A percentile compares a stretch with the other conserved stretches of the same genome.
phyloP scores from a whole-genome alignment of 1,140 invertebrate species.

The Apis laboriosa region DNA sequence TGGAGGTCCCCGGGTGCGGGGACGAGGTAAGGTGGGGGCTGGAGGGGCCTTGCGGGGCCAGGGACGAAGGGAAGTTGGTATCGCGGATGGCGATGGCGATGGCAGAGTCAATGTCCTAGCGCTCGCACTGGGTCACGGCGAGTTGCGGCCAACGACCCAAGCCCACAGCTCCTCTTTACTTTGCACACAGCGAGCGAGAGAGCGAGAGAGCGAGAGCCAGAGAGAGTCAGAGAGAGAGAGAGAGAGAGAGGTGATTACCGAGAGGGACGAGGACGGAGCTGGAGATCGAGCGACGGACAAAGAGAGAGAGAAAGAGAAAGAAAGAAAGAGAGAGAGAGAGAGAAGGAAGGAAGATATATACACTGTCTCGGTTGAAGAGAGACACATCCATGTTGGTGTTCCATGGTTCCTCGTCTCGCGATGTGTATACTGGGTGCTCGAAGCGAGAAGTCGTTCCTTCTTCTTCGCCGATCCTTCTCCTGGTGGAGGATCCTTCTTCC shows the following conservation, averaged over 20 bases:
- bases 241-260: background rate
- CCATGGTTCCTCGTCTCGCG: constrained; percentile 67
- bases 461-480: constrained; percentile 35
- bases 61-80: constrained; percentile 71
- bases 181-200: constrained; percentile 74
- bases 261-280: background rate
- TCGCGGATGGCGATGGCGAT: constrained; percentile 80
- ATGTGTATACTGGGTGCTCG: constrained; percentile 71
- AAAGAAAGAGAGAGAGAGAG: constrained; percentile 41
- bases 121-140: constrained; percentile 81
- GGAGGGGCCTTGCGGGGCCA: constrained; percentile 54
- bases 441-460: constrained; percentile 61
- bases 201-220: constrained; percentile 41
- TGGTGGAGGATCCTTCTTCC: constrained; percentile 43
- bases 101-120: constrained; percentile 82
- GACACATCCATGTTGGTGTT: constrained; percentile 10
- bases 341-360: background rate
- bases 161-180: constrained; percentile 77
- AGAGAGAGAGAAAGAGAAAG: constrained; percentile 23
- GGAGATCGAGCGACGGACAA: constrained; percentile 39
- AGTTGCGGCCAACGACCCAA: constrained; percentile 80
- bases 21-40: constrained; percentile 23
- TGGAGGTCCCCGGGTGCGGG: constrained; percentile 34
- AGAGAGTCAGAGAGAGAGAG: constrained; percentile 35
- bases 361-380: constrained; percentile 31